A percentile compares a stretch with the other conserved stretches of the same genome.
Conservation (phyloP, 2,888 invertebrate genomes). For the Ophioninae sp. region DNA sequence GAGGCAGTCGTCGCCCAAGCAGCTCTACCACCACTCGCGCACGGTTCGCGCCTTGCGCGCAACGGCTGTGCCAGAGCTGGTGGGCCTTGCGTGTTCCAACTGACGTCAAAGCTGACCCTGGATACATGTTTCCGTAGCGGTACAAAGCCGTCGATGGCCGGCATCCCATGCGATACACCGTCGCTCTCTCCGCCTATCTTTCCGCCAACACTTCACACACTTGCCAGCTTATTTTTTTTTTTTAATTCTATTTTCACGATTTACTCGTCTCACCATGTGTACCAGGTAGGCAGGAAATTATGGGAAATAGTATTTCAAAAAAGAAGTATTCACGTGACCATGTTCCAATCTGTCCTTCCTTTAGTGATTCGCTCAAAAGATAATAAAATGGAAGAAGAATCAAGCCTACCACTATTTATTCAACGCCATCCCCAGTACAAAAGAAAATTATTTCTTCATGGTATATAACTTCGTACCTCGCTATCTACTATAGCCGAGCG, state of each 20-base stretch:
- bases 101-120: slow-evolving; percentile 80
- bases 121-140: slow-evolving; percentile 70
- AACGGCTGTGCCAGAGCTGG: slow-evolving; percentile 56
- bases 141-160: slow-evolving; percentile 60
- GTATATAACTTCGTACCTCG: too few species aligned
- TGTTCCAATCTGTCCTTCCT: neutral
- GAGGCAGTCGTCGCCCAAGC: neutral
- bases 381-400: neutral
- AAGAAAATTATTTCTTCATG: too few species aligned
- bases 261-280: slow-evolving; percentile 25
- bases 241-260: slow-evolving; percentile 41
- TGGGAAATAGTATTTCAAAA: neutral
- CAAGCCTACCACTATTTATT: neutral
- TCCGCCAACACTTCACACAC: neutral
- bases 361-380: slow-evolving; percentile 7
- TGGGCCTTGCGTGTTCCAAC: slow-evolving; percentile 61
- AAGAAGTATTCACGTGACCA: neutral
- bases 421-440: neutral
- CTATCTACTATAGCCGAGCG: too few species aligned
- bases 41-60: slow-evolving; percentile 16
- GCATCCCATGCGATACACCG: slow-evolving; percentile 60
- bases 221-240: slow-evolving; percentile 30
- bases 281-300: neutral
- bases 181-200: slow-evolving; percentile 1
- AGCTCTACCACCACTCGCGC: slow-evolving; percentile 25